phyloP scores from a whole-genome alignment of 2,888 invertebrate species.

The Arrhopalites spinosus region DNA sequence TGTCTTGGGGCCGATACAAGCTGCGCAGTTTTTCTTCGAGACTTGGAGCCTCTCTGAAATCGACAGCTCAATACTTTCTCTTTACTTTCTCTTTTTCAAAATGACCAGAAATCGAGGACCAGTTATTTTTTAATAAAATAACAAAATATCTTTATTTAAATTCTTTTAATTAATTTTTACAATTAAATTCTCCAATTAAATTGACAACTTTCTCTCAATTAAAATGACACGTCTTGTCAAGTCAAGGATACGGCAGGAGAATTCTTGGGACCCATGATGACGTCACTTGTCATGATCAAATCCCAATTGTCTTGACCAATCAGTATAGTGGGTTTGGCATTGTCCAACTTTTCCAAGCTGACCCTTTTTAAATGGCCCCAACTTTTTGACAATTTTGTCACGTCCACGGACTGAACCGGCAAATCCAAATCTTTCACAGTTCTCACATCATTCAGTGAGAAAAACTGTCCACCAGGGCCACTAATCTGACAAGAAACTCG shows the following conservation, averaged over 20 bases:
- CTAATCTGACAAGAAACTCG: background rate
- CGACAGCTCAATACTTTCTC: too few species aligned
- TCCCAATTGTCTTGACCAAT: slow-evolving; percentile 4
- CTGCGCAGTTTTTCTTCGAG: too few species aligned
- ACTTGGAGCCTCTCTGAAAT: too few species aligned
- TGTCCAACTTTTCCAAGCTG: background rate
- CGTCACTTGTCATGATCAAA: background rate
- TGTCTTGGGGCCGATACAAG: too few species aligned
- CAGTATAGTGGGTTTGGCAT: slow-evolving; percentile 9
- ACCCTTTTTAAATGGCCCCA: background rate
- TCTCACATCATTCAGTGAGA: slow-evolving; percentile 1
- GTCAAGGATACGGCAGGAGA: background rate
- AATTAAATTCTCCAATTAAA: too few species aligned
- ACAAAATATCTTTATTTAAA: too few species aligned
- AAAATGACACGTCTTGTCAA: too few species aligned
- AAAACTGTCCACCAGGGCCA: background rate
- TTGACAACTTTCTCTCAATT: too few species aligned
- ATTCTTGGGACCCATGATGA: slow-evolving; percentile 2
- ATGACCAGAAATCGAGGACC: too few species aligned
- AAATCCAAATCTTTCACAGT: slow-evolving; percentile 20
- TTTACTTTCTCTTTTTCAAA: too few species aligned
- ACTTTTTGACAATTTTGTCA: background rate
- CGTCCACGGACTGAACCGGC: slow-evolving; percentile 20
- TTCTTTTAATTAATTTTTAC: too few species aligned
- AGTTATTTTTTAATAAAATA: too few species aligned